A percentile compares a stretch with the other conserved stretches of the same genome.
Evolutionary conservation across 2,113 vertebrate species (phyloP).

Genomic region (Salvelinus sp.): DNA sequence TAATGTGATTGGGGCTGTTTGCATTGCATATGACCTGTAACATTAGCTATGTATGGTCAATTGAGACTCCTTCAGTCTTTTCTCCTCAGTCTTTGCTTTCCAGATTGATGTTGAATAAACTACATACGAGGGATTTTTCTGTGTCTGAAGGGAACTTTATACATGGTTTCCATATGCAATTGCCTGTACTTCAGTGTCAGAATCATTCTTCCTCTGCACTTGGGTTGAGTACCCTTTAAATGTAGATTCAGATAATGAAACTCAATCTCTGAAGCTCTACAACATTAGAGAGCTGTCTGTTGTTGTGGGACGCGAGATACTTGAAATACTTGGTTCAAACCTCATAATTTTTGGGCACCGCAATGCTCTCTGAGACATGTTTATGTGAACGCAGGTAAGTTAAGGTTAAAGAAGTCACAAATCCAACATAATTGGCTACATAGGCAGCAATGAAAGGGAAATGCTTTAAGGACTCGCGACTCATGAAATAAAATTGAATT

Average conservation of each 20-base stretch:
- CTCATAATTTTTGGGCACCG: background rate
- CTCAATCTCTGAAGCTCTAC: no score
- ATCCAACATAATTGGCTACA: background rate
- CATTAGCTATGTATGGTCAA: background rate
- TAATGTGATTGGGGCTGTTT: slow-evolving; percentile 3
- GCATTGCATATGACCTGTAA: slow-evolving; percentile 6
- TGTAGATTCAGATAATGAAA: slow-evolving; percentile 15
- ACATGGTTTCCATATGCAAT: slow-evolving; percentile 15
- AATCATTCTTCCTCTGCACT: background rate
- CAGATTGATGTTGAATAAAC: background rate
- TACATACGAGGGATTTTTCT: background rate
- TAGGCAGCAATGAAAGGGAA: background rate
- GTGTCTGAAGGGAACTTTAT: background rate
- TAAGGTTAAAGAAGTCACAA: background rate
- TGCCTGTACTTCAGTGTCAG: slow-evolving; percentile 10
- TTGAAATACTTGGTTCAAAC: background rate
- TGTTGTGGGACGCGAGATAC: background rate
- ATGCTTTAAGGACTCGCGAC: background rate
- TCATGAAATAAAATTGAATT: slow-evolving; percentile 1
- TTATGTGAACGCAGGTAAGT: background rate
- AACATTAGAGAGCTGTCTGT: background rate
- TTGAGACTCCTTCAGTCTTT: slow-evolving; percentile 1
- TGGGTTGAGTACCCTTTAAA: slow-evolving; percentile 6
- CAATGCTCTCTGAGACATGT: background rate
- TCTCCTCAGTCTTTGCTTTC: background rate